These are phyloP conservation scores for Papilio polytes DNA, from an alignment of 1,140 invertebrate genomes.

Conservation along the genomic window DNA sequence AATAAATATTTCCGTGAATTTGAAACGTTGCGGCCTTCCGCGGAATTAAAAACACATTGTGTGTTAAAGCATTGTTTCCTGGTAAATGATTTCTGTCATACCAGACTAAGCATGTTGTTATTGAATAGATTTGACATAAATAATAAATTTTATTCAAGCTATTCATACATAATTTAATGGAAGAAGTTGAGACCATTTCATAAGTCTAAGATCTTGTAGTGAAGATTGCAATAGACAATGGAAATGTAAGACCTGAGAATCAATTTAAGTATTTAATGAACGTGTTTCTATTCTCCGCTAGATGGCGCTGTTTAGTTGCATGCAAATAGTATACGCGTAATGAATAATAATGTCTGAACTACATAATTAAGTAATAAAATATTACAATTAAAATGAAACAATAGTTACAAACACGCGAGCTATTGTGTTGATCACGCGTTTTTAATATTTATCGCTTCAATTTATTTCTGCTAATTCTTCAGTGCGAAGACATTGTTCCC, in stretches of 20 bases:
- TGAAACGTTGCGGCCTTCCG: not conserved
- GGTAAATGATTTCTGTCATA: slow-evolving; percentile 11
- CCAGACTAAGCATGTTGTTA: not conserved
- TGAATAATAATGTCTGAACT: not conserved
- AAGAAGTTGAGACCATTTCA: too few species aligned
- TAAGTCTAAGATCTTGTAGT: too few species aligned
- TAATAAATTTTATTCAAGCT: too few species aligned
- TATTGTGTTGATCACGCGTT: not conserved
- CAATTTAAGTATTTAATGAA: not conserved
- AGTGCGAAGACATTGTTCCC: not conserved
- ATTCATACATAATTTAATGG: too few species aligned
- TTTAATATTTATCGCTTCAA: not conserved
- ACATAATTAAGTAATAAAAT: slow-evolving; percentile 4
- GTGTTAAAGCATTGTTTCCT: slow-evolving; percentile 27
- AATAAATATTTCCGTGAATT: slow-evolving; percentile 16
- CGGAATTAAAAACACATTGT: slow-evolving; percentile 34
- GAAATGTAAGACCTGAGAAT: too few species aligned
- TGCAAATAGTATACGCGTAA: not conserved
- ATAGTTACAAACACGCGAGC: not conserved
- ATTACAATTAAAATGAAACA: not conserved
- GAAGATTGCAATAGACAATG: too few species aligned
- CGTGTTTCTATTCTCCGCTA: not conserved
- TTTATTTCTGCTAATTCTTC: slow-evolving; percentile 23
- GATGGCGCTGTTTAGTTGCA: not conserved
- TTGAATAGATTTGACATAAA: too few species aligned